Evolutionary conservation across 2,888 invertebrate genomes (phyloP).

Genomic region (Holacanthella duospinosa): DNA sequence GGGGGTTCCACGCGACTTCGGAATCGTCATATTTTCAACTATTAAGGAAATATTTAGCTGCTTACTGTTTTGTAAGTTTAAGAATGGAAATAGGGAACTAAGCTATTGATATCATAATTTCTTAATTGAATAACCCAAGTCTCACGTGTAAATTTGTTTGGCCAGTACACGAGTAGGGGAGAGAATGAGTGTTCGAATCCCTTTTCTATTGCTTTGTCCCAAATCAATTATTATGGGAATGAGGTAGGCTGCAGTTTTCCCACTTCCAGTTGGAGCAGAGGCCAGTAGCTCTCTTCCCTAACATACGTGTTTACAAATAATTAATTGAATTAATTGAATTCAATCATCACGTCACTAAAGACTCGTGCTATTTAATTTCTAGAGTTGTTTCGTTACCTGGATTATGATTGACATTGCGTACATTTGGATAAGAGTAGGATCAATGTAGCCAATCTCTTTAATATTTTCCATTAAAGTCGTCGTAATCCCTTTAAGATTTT

Average conservation of each 20-base stretch:
- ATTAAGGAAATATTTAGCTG: too few species aligned
- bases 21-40: too few species aligned
- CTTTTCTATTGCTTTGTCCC: slow-evolving; percentile 56
- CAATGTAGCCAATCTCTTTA: slow-evolving; percentile 55
- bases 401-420: slow-evolving; percentile 85
- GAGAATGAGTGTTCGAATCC: slow-evolving; percentile 75
- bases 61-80: too few species aligned
- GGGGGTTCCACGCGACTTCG: too few species aligned
- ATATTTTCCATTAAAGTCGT: slow-evolving; percentile 58
- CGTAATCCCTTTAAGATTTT: slow-evolving; percentile 52
- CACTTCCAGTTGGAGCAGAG: slow-evolving; percentile 94
- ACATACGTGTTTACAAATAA: too few species aligned
- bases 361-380: too few species aligned
- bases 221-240: slow-evolving; percentile 74
- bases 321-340: too few species aligned
- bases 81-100: too few species aligned
- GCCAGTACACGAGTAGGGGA: slow-evolving; percentile 91
- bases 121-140: background rate
- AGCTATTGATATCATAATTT: background rate
- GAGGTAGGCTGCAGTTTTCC: slow-evolving; percentile 91
- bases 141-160: slow-evolving; percentile 61
- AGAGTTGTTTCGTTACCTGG: too few species aligned
- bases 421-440: slow-evolving; percentile 83
- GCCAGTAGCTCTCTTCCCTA: slow-evolving; percentile 73
- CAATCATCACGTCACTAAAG: too few species aligned